Evolutionary conservation across 1,140 invertebrate genomes (phyloP), one percentile per base, ranked within the genome.

Genomic region (Megathymus violae): DNA sequence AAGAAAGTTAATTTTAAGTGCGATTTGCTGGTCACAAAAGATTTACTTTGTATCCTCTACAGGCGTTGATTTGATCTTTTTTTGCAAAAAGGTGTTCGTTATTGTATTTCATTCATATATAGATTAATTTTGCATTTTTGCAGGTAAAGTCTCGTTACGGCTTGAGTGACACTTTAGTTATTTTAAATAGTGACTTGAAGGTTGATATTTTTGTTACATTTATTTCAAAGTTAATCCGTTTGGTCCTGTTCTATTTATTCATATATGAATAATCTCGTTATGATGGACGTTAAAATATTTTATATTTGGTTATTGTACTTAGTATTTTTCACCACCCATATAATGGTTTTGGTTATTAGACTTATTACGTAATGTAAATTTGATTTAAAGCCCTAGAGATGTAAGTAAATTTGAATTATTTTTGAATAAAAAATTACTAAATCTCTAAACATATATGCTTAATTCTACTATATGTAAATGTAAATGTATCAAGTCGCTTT

Each of bases 1-100:
- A 82, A 74, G 69, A 84, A 85, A 82, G 75, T 86, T 88, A 86
- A 89, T 88, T 85, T 81, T 76, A 86, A 88, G 77, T 80, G 79
- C 71, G 71, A 84, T 75, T 80, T 83, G 80, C 43, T 36, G 64
- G 67, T 60, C 70, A 88, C 80, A 90, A 89, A 90, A 80, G 84
- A 86, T 80, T 87, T 78, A 83, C 84, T 78, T 85, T 81, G 82
- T 81, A 84, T 82, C 67, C 76, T 78, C 70, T 76, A 73, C 71
- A 63, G 63, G 62, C 50, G 59, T 40, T 67, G 70, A 71, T 74
- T 80, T 71, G 70, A 68, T 60, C 67, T 63, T 64, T 76, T 82
- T 79, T 76, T 80, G 70, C 67, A 75, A 71, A 79, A 75, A 75
- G 59, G 60, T 69, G 65, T 77, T 74, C 70, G 69, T 77, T 82